Evolutionary conservation across 2,113 vertebrate species (phyloP).

Genomic region (Alosa alosa): DNA sequence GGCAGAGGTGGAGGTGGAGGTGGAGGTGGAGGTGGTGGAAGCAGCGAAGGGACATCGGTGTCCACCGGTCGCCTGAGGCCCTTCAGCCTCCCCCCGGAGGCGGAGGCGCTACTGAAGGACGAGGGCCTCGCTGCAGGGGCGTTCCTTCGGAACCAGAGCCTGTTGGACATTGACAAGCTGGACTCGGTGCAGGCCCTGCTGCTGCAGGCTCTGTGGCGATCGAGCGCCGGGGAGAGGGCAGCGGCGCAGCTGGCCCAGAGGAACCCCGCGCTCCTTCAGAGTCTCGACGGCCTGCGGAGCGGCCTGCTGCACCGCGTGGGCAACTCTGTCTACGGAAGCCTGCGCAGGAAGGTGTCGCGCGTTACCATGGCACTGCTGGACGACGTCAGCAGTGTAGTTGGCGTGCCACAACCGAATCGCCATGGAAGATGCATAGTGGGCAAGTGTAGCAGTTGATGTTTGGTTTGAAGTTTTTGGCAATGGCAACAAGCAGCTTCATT

Average conservation of each 20-base stretch:
- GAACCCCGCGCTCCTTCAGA: conserved; percentile 74
- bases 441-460: conserved; percentile 59
- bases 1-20: conserved; percentile 36
- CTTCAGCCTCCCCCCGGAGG: conserved; percentile 69
- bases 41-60: conserved; percentile 10
- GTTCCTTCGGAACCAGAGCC: conserved; percentile 52
- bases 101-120: conserved; percentile 44
- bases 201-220: conserved; percentile 74
- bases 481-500: background rate
- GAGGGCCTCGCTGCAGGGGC: background rate
- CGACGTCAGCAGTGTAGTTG: conserved; percentile 77
- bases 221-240: conserved; percentile 59
- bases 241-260: conserved; percentile 55
- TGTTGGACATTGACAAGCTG: conserved; percentile 47
- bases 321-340: conserved; percentile 76
- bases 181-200: conserved; percentile 67
- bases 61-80: conserved; percentile 67
- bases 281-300: conserved; percentile 70
- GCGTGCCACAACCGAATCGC: conserved; percentile 67
- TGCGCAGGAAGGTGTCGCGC: conserved; percentile 77
- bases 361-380: conserved; percentile 79
- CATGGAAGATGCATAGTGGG: conserved; percentile 78
- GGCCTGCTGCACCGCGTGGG: conserved; percentile 80
- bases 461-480: background rate
- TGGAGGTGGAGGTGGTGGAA: background rate